A percentile compares a stretch with the other conserved stretches of the same genome.
Evolutionary conservation across 2,113 vertebrate genomes (phyloP).

Genomic region (Nansenia antarctica): DNA sequence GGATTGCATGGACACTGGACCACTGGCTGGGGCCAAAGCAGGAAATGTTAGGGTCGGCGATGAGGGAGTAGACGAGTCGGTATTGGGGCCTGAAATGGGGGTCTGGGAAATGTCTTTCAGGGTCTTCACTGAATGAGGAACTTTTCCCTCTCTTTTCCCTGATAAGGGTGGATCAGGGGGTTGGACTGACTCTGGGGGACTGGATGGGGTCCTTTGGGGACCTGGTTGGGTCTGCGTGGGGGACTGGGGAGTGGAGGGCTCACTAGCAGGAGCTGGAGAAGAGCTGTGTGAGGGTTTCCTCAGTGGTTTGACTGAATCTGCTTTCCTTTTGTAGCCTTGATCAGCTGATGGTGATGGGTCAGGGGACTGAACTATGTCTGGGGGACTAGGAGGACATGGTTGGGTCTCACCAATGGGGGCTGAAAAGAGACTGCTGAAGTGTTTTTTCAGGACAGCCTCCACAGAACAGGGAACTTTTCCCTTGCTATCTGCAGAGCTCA

Average conservation of each 20-base stretch:
- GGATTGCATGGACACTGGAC: background rate
- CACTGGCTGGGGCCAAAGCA: no score
- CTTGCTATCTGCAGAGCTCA: conserved; percentile 29
- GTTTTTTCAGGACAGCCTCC: conserved; percentile 63
- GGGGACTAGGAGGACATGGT: no score
- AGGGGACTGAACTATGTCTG: no score
- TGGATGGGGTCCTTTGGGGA: no score
- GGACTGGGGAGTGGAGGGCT: background rate
- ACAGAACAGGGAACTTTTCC: conserved; percentile 64
- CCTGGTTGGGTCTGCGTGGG: background rate
- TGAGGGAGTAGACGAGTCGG: no score
- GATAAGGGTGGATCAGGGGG: background rate
- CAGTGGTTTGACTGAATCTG: conserved; percentile 26
- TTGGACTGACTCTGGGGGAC: accelerated
- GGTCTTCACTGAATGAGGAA: background rate
- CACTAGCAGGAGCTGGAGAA: conserved; percentile 1
- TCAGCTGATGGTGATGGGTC: background rate
- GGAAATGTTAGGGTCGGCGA: no score
- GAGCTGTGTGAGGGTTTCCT: conserved; percentile 31
- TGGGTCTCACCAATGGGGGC: no score
- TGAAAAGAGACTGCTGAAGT: no score
- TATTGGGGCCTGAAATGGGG: no score
- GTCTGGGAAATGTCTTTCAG: background rate
- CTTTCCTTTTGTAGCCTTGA: background rate
- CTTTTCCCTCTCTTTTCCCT: no score